Base-by-base conservation (phyloP, 2,888 invertebrate genomes). In the Drosophila mercatorum region DNA sequence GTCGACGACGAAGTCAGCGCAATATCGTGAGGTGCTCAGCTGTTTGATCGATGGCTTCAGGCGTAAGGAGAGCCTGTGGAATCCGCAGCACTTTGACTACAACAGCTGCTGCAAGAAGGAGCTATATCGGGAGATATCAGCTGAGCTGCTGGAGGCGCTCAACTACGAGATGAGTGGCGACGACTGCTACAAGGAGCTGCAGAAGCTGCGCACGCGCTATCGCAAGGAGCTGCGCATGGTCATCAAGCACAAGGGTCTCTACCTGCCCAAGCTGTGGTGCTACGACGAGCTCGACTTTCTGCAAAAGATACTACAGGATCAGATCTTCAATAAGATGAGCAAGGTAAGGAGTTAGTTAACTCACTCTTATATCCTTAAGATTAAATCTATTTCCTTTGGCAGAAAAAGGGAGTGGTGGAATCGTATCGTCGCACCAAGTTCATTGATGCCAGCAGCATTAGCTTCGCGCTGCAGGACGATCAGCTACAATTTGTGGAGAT, bases 211-310 rank as follows among this genome's bases (percentile, higher is more conserved):
- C 22, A 90, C 89, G 0, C 88, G 91, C 8, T 91, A 91, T 58
- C 89, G 89, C 36, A 89, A 89, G 41, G 91, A 91, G 53, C 78
- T 91, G 14, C 78, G 84, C 7, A 79, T 89, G 72, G 83, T 90
- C 8, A 83, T 90, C 65, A 90, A 86, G 49, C 84, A 83, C 43
- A 91, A 91, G 60, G 91, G 91, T 3, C 67, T 89, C 26, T 90
- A 91, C 58, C 59, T 90, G 64, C 90, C 91, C 4, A 91, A 90
- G 43, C 75, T 91, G 8, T 91, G 91, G 91, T 91, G 91, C 60
- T 91, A 91, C 56, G 91, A 91, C 61, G 82, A 91, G 58, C 80
- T 91, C 72, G 91, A 91, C 34, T 91, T 91, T 60, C 71, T 91
- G 26, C 83, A 88, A 5, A 82, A 86, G 10, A 81, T 85, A 36